Conservation (phyloP, 2,797 vertebrate species). For the Hyperoplus lanceolatus region DNA sequence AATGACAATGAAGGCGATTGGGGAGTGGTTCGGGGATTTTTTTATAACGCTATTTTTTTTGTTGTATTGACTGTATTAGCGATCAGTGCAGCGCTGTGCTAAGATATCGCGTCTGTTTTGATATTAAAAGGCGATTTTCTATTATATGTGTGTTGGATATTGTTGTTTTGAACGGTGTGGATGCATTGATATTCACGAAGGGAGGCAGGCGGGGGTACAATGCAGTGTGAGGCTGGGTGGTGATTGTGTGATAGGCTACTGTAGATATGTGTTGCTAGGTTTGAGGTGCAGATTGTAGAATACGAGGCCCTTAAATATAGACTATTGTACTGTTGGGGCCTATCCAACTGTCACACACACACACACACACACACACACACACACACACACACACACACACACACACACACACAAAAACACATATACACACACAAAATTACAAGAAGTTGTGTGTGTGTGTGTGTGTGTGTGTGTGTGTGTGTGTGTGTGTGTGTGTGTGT, state of each 20-base stretch:
- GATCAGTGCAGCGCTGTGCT: conserved; percentile 27
- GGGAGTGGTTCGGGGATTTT: conserved; percentile 75
- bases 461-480: too few species aligned
- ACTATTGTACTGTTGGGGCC: conserved; percentile 9
- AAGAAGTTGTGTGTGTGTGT: too few species aligned
- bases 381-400: too few species aligned
- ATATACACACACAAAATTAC: too few species aligned
- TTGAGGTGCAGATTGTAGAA: not conserved
- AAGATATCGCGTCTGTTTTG: not conserved
- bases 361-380: too few species aligned
- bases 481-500: too few species aligned
- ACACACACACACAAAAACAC: too few species aligned
- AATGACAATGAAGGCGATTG: conserved; percentile 67
- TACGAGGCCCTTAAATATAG: conserved; percentile 8
- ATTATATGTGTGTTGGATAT: not conserved
- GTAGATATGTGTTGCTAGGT: conserved; percentile 11
- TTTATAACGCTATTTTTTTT: conserved; percentile 62
- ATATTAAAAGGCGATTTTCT: fast-evolving
- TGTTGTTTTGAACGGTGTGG: not conserved
- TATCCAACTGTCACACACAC: too few species aligned
- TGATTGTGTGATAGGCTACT: not conserved
- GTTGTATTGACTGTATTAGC: conserved; percentile 42
- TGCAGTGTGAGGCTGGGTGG: conserved; percentile 2
- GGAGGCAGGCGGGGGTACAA: too few species aligned
- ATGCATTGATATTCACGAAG: conserved; percentile 5